Conservation (phyloP, 1,140 invertebrate genomes). For the Plodia interpunctella region DNA sequence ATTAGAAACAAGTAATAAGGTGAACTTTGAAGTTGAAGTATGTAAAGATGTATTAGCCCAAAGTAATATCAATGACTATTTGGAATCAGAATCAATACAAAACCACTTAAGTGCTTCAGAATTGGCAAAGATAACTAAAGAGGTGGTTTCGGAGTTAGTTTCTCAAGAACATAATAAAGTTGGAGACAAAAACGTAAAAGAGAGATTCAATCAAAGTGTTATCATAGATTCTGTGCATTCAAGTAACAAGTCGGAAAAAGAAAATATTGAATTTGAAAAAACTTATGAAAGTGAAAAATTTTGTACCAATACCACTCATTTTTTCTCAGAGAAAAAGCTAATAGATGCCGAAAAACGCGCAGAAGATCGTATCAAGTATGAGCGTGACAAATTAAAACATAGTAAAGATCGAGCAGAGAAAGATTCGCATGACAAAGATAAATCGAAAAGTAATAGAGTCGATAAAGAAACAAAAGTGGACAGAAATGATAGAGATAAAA, state of each 20-base stretch:
- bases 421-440: constrained; percentile 76
- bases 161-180: constrained; percentile 28
- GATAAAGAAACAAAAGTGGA: constrained; percentile 36
- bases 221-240: constrained; percentile 28
- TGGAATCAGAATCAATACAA: constrained; percentile 33
- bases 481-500: constrained; percentile 61
- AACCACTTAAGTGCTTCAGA: constrained; percentile 43
- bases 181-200: constrained; percentile 39
- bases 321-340: constrained; percentile 35
- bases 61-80: constrained; percentile 40
- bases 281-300: constrained; percentile 42
- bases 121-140: constrained; percentile 39
- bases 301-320: constrained; percentile 23
- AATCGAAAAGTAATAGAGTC: constrained; percentile 43
- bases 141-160: constrained; percentile 26
- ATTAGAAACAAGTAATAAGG: constrained; percentile 29
- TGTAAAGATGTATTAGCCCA: constrained; percentile 33
- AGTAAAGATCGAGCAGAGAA: constrained; percentile 61
- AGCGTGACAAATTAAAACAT: constrained; percentile 43
- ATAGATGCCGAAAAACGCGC: constrained; percentile 45
- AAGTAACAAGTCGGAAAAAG: constrained; percentile 46
- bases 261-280: constrained; percentile 55
- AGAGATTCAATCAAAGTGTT: constrained; percentile 35
- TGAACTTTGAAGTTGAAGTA: constrained; percentile 36
- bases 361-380: constrained; percentile 50